These are phyloP conservation scores for Mormyrops boulengeri DNA, from an alignment of 2,797 vertebrate genomes.

Conservation along the genomic window DNA sequence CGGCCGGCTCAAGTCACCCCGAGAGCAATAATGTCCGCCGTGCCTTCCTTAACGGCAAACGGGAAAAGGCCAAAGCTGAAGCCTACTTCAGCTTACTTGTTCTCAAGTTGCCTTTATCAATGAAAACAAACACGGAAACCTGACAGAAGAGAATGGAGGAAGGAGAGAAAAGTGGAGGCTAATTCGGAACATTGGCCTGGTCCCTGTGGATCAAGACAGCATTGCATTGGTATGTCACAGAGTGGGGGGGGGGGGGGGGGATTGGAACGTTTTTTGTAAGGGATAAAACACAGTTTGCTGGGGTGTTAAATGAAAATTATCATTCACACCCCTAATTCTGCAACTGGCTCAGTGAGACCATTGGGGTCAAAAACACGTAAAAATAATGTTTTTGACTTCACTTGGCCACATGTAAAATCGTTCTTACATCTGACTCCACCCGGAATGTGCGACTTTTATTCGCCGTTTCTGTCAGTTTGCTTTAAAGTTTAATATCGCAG, in stretches of 20 bases:
- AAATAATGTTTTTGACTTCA: slow-evolving; percentile 37
- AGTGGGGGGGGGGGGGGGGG: slow-evolving; percentile 24
- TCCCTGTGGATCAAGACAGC: slow-evolving; percentile 27
- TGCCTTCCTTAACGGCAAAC: neutral
- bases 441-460: neutral
- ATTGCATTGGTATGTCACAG: slow-evolving; percentile 43
- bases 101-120: slow-evolving; percentile 7
- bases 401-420: neutral
- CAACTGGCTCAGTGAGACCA: slow-evolving; percentile 33
- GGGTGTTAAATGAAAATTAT: slow-evolving; percentile 35
- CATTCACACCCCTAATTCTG: slow-evolving; percentile 43
- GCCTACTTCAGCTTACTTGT: neutral
- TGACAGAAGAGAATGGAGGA: slow-evolving; percentile 18
- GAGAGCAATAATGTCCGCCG: neutral
- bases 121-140: slow-evolving; percentile 10
- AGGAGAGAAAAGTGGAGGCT: slow-evolving; percentile 4
- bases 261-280: too few species aligned
- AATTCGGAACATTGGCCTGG: neutral
- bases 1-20: neutral
- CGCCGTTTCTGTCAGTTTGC: neutral
- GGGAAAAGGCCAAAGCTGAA: neutral
- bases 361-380: slow-evolving; percentile 38
- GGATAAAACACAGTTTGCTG: neutral
- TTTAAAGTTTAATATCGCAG: neutral
- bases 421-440: neutral